A percentile compares a stretch with the other conserved stretches of the same genome.
These are phyloP conservation scores for Furcula furcula DNA, from an alignment of 2,888 invertebrate species.

Conservation along the genomic window DNA sequence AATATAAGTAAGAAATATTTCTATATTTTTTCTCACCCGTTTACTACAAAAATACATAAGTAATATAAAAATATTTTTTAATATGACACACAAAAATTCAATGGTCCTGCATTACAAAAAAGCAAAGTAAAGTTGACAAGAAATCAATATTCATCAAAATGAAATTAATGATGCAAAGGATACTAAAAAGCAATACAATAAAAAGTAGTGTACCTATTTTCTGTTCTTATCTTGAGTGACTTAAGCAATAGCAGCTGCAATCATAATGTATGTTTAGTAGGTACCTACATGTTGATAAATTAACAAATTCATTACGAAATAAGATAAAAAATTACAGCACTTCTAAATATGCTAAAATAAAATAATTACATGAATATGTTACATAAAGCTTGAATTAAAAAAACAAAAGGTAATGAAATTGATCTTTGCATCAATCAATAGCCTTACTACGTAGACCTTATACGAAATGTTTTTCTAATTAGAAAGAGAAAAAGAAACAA, in stretches of 20 bases:
- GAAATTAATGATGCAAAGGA: slow-evolving; percentile 45
- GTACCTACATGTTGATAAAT: slow-evolving; percentile 30
- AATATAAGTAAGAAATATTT: too few species aligned
- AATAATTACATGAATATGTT: not conserved
- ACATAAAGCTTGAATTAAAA: not conserved
- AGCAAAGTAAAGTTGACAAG: slow-evolving; percentile 19
- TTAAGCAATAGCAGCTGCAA: slow-evolving; percentile 82
- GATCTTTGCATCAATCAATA: too few species aligned
- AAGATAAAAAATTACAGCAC: slow-evolving; percentile 10
- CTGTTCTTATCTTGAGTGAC: slow-evolving; percentile 75
- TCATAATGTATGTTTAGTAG: slow-evolving; percentile 63
- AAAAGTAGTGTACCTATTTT: slow-evolving; percentile 76
- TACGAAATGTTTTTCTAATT: too few species aligned
- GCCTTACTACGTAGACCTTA: too few species aligned
- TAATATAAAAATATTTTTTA: too few species aligned
- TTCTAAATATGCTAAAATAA: slow-evolving; percentile 9
- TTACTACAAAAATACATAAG: too few species aligned
- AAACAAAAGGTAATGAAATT: too few species aligned
- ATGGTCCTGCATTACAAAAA: slow-evolving; percentile 18
- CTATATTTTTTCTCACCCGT: too few species aligned
- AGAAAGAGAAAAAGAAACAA: too few species aligned
- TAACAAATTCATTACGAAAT: slow-evolving; percentile 3
- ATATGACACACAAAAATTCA: too few species aligned
- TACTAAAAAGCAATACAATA: slow-evolving; percentile 61
- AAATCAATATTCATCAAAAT: slow-evolving; percentile 12